Percentiles rank a stretch among this genome's conserved stretches.
Evolutionary conservation across 1,140 invertebrate genomes (phyloP).

Genomic region (Adoxophyes honmai): DNA sequence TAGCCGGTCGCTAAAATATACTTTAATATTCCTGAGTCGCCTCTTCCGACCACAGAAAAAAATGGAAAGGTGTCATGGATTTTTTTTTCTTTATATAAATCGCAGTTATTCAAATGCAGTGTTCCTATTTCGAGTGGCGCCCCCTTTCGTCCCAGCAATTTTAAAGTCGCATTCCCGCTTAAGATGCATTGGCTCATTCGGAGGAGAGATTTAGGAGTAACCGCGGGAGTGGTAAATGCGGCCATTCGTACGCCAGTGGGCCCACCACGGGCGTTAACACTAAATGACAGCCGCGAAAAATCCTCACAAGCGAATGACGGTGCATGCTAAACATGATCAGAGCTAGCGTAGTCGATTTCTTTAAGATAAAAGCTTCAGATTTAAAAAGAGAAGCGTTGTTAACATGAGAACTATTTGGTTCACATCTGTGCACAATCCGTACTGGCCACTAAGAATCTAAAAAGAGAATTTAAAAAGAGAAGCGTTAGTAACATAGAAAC

Average conservation of each 20-base stretch:
- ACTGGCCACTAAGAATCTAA: no score
- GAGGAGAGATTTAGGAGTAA: constrained; percentile 63
- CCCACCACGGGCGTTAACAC: constrained; percentile 67
- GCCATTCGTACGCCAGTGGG: constrained; percentile 66
- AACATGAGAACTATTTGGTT: no score
- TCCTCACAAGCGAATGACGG: constrained; percentile 54
- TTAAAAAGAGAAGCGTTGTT: no score
- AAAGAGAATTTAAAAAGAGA: no score
- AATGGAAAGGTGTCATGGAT: no score
- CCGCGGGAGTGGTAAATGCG: constrained; percentile 54
- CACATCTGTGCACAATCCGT: no score
- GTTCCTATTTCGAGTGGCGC: not conserved
- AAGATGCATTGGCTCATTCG: constrained; percentile 72
- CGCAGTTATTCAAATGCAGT: constrained; percentile 3
- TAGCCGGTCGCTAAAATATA: no score
- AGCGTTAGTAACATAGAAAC: no score
- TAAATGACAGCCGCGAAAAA: constrained; percentile 72
- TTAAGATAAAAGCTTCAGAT: no score
- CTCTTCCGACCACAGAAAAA: no score
- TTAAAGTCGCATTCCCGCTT: constrained; percentile 59
- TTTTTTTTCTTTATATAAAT: constrained; percentile 4
- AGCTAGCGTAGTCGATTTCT: constrained; percentile 17
- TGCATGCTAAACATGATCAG: constrained; percentile 57
- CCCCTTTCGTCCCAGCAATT: constrained; percentile 30
- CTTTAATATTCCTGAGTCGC: no score